Percentiles rank a stretch among this genome's conserved stretches.
These are phyloP conservation scores for Nannoperca obscura DNA, from an alignment of 2,797 vertebrate species.

Conservation along the genomic window DNA sequence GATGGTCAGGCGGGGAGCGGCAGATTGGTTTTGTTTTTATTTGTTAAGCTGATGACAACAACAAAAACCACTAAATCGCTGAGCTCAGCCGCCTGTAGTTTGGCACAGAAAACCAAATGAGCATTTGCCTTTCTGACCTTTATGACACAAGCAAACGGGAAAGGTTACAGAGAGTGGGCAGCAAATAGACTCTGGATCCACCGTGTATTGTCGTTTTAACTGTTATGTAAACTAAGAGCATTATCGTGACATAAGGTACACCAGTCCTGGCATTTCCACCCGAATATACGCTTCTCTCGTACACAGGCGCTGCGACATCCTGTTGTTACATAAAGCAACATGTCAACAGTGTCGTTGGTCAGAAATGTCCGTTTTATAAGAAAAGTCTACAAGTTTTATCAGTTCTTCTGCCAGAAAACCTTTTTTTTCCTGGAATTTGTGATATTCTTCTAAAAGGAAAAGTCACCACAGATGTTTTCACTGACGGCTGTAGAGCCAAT, in stretches of 20 bases:
- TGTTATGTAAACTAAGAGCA: constrained; percentile 72
- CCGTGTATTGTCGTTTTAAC: constrained; percentile 40
- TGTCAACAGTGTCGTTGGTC: background rate
- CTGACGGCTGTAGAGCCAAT: background rate
- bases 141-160: constrained; percentile 30
- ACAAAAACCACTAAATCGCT: constrained; percentile 1
- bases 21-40: constrained; percentile 19
- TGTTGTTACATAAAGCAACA: constrained; percentile 42
- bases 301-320: background rate
- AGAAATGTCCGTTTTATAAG: no score
- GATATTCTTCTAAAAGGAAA: background rate
- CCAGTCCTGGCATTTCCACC: constrained; percentile 45
- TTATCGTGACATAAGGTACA: constrained; percentile 49
- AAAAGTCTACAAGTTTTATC: background rate
- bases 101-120: constrained; percentile 13
- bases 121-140: constrained; percentile 25
- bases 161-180: background rate
- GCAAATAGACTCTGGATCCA: constrained; percentile 51
- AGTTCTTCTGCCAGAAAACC: background rate
- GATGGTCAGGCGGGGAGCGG: background rate
- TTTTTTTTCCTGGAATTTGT: background rate
- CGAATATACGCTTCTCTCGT: constrained; percentile 14
- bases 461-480: background rate
- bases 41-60: constrained; percentile 2
- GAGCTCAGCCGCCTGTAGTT: background rate